Evolutionary conservation across 2,888 invertebrate species (phyloP).

Genomic region (Epistrophella euchroma): DNA sequence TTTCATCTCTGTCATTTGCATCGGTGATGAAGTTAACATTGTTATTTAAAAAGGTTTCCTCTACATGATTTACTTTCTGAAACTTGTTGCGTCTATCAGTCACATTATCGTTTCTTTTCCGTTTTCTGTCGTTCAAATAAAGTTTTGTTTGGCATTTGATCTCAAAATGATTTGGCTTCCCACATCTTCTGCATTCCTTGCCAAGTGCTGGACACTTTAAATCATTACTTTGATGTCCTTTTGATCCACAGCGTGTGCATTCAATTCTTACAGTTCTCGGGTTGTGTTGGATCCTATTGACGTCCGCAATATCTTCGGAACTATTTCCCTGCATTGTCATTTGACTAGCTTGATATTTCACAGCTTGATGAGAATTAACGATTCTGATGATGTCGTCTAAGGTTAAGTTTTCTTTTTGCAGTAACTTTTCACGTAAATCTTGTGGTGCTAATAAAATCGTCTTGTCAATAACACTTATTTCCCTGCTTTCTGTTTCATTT

Average conservation of each 20-base stretch:
- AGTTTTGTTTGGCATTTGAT: slow-evolving; percentile 9
- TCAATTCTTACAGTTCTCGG: neutral
- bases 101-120: neutral
- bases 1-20: neutral
- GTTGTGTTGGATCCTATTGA: neutral
- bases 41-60: neutral
- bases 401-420: too few relatives aligned
- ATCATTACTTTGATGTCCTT: neutral
- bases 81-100: neutral
- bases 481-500: too few relatives aligned
- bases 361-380: too few relatives aligned
- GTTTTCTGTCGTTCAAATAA: neutral
- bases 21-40: neutral
- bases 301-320: neutral
- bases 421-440: too few relatives aligned
- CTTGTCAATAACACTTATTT: too few relatives aligned
- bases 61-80: neutral
- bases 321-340: too few relatives aligned
- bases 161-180: slow-evolving; percentile 1
- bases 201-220: slow-evolving; percentile 16
- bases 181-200: slow-evolving; percentile 9
- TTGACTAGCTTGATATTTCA: too few relatives aligned
- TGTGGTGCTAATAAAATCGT: too few relatives aligned
- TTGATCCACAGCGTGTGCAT: slow-evolving; percentile 1
- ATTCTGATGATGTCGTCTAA: too few relatives aligned